Base-by-base conservation (phyloP, 2,113 vertebrate genomes). In the Synodontis membranacea region DNA sequence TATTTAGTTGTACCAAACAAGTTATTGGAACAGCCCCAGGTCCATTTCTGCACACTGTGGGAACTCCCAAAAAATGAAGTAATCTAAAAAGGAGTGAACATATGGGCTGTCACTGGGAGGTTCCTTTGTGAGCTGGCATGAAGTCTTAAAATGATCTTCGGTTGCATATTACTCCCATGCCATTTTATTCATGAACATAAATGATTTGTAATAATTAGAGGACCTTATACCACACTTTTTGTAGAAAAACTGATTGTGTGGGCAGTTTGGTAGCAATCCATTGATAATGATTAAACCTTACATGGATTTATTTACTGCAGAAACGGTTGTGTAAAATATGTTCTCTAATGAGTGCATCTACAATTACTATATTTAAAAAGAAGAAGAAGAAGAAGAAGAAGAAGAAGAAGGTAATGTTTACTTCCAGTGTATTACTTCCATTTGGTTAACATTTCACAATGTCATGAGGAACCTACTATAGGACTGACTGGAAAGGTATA, bases 61-160 rank as follows among this genome's bases (percentile, higher is more conserved):
- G 21, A 44, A 46, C 66, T 52, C 60, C 60, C 17, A 44, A 80
- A 48, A 74, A 52, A 84, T 86, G 42, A 84, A 81, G 42, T 74
- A 54, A 84, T 80, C 60, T 76, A 62, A 48, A 44, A 76, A 56
- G n/a, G 19, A 80, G 76, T 10, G 31, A 80, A 80, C 50, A 80
- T 80, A 80, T 60, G 83, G 66, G 23, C 34, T 44, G 31, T 70
- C 50, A 0, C 42, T 82, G 58, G 42, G 58, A 64, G 58, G n/a
- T 64, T 64, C 58, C 80, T 82, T n/a, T 44, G 5, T 60, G 25
- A 60, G 0, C 37, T 78, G 48, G 28, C 28, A 78, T 31, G 74
- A 78, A 50, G 4, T 60, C 37, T 58, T 85, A 85, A 85, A 86
- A 88, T 64, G 28, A 21, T 82, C 28, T 60, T 46, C 9, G 2